phyloP scores from a whole-genome alignment of 1,140 invertebrate species.

The Brachystomella parvula region DNA sequence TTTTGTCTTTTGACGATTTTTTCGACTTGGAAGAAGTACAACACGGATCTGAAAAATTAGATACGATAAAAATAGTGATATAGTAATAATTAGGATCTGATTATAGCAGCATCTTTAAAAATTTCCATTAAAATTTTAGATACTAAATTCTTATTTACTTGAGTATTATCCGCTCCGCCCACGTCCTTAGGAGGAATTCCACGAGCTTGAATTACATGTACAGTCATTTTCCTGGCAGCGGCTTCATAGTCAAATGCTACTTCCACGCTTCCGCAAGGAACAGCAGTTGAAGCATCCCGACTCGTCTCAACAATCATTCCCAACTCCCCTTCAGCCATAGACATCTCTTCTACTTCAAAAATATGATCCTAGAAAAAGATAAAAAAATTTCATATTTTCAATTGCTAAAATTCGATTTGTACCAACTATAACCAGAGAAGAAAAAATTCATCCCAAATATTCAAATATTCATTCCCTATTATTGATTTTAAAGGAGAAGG shows the following conservation, averaged over 20 bases:
- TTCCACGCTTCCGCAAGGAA: constrained; percentile 65
- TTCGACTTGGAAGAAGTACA: constrained; percentile 77
- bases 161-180: constrained; percentile 66
- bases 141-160: constrained; percentile 47
- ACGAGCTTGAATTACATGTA: constrained; percentile 75
- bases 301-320: constrained; percentile 37
- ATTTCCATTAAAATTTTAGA: neutral
- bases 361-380: constrained; percentile 44
- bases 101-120: neutral
- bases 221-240: constrained; percentile 78
- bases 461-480: too few species aligned
- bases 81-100: neutral
- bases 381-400: constrained; percentile 11
- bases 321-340: constrained; percentile 40
- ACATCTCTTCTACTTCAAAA: constrained; percentile 48
- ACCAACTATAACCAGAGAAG: neutral
- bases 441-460: neutral
- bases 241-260: constrained; percentile 81
- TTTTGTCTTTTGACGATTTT: constrained; percentile 87
- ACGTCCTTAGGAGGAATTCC: constrained; percentile 65
- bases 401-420: neutral
- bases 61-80: neutral
- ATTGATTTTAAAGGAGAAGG: too few species aligned
- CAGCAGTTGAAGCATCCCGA: constrained; percentile 35
- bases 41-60: constrained; percentile 66